phyloP scores from a whole-genome alignment of 2,888 invertebrate genomes.

The Pheosia gnoma region DNA sequence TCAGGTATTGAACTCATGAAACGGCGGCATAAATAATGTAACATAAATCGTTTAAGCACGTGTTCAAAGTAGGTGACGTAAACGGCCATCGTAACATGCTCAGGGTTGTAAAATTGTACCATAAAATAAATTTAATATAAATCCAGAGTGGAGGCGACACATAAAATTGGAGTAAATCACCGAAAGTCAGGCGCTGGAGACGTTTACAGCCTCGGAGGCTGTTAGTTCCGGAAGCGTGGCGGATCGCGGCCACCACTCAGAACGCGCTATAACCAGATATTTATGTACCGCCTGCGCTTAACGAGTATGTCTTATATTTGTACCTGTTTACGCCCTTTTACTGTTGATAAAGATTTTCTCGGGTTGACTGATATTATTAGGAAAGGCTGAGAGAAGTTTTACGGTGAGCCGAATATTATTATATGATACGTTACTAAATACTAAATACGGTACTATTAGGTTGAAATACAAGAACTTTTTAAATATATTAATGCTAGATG shows the following conservation, averaged over 20 bases:
- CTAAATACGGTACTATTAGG: no score
- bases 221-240: slow-evolving; percentile 71
- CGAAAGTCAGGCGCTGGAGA: slow-evolving; percentile 79
- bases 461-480: no score
- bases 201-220: slow-evolving; percentile 78
- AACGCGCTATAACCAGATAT: slow-evolving; percentile 66
- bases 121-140: slow-evolving; percentile 81
- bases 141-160: slow-evolving; percentile 76
- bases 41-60: slow-evolving; percentile 39
- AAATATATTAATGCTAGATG: no score
- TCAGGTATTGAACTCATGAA: no score
- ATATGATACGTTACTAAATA: no score
- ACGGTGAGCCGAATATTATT: no score
- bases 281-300: slow-evolving; percentile 54
- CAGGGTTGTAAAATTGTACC: slow-evolving; percentile 73
- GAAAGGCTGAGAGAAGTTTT: no score
- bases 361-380: no score
- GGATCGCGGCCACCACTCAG: slow-evolving; percentile 63
- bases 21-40: slow-evolving; percentile 25
- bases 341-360: slow-evolving; percentile 10
- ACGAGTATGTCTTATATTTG: slow-evolving; percentile 37
- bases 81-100: slow-evolving; percentile 70
- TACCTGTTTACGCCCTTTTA: slow-evolving; percentile 3
- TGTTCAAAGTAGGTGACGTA: slow-evolving; percentile 53
- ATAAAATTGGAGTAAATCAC: slow-evolving; percentile 83